These are phyloP conservation scores for Tiaroga cobitis DNA, from an alignment of 2,797 vertebrate species.

Conservation along the genomic window DNA sequence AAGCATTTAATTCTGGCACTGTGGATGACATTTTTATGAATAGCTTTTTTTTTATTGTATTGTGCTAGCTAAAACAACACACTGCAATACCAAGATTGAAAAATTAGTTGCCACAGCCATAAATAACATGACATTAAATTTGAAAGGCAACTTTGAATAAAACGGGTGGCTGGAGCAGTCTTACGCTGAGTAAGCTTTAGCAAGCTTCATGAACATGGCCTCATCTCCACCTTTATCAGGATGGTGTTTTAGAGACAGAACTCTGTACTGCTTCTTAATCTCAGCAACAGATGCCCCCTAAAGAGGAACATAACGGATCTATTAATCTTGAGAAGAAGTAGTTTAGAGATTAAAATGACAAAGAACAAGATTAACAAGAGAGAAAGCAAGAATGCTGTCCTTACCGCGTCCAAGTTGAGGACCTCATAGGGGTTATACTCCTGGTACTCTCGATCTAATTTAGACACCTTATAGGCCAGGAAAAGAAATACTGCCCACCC, in stretches of 20 bases:
- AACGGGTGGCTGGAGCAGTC: conserved; percentile 54
- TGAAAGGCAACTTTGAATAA: conserved; percentile 4
- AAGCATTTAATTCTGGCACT: background rate
- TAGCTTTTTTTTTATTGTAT: background rate
- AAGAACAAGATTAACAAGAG: background rate
- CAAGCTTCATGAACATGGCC: conserved; percentile 96
- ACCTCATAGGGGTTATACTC: conserved; percentile 99
- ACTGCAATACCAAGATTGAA: conserved; percentile 16
- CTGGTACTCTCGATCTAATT: conserved; percentile 96
- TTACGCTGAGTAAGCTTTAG: conserved; percentile 97
- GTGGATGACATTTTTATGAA: background rate
- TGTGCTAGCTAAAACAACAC: background rate
- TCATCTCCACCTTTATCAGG: conserved; percentile 98
- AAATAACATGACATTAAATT: conserved; percentile 26
- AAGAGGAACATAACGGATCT: conserved; percentile 26
- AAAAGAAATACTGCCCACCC: conserved; percentile 96
- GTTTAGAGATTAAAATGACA: background rate
- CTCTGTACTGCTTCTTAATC: conserved; percentile 95
- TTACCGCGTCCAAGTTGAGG: conserved; percentile 94
- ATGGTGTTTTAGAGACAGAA: conserved; percentile 92
- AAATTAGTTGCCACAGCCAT: conserved; percentile 22
- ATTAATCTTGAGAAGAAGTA: background rate
- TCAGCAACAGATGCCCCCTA: conserved; percentile 90
- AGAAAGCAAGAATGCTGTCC: conserved; percentile 55
- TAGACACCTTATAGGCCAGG: conserved; percentile 97